phyloP scores from a whole-genome alignment of 2,888 invertebrate species.

The Sphaerophoria rueppellii region DNA sequence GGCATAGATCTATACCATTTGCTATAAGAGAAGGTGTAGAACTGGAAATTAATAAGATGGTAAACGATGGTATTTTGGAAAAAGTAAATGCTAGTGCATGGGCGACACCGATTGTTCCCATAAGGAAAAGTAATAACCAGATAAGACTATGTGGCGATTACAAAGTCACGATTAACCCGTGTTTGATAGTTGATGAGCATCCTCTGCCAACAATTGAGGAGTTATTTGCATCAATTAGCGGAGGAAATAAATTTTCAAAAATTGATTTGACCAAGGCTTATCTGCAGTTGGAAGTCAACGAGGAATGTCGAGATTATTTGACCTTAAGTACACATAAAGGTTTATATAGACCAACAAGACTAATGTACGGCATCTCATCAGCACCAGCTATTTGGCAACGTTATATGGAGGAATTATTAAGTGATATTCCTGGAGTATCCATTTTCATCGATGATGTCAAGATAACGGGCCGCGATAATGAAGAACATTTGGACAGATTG shows the following conservation, averaged over 20 bases:
- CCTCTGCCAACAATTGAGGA: conserved; percentile 3
- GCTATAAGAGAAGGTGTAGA: conserved; percentile 28
- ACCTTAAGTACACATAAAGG: conserved; percentile 78
- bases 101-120: conserved; percentile 77
- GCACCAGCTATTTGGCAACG: conserved; percentile 77
- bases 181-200: not conserved
- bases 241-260: conserved; percentile 61
- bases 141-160: conserved; percentile 74
- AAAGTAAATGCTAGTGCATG: no score
- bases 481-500: conserved; percentile 74
- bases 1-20: conserved; percentile 30
- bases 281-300: conserved; percentile 77
- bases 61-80: conserved; percentile 33
- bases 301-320: conserved; percentile 75
- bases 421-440: conserved; percentile 75
- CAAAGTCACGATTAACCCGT: conserved; percentile 73
- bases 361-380: conserved; percentile 76
- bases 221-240: conserved; percentile 1
- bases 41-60: conserved; percentile 67
- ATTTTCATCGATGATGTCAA: conserved; percentile 76
- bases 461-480: conserved; percentile 73
- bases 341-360: conserved; percentile 74
- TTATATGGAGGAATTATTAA: conserved; percentile 75
- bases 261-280: conserved; percentile 77
- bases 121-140: conserved; percentile 74